Conservation (phyloP, 2,888 invertebrate species). For the Acanthosoma haemorrhoidale region DNA sequence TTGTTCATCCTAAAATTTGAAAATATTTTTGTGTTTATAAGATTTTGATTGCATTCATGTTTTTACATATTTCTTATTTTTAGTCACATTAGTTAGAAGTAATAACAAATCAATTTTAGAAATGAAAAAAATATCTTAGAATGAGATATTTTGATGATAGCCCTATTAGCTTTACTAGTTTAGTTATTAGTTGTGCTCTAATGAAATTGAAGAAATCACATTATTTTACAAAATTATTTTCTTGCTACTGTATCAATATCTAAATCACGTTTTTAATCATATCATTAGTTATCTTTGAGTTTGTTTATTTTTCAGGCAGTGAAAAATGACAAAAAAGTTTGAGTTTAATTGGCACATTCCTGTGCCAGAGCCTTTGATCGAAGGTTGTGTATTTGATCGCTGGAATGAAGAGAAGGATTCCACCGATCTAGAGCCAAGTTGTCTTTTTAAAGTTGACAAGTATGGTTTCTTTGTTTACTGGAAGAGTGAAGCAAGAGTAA, state of each 20-base stretch:
- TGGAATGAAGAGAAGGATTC: conserved; percentile 98
- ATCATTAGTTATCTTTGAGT: not conserved
- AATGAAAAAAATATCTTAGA: too few species aligned
- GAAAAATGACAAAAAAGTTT: conserved; percentile 90
- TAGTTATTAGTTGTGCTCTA: not conserved
- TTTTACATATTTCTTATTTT: too few species aligned
- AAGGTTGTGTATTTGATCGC: conserved; percentile 88
- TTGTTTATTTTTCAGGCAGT: conserved; percentile 22
- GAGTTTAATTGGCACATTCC: conserved; percentile 98
- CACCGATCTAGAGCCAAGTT: conserved; percentile 79
- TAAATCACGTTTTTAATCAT: not conserved
- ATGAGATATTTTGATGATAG: not conserved
- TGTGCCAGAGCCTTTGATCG: conserved; percentile 78
- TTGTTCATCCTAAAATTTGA: too few species aligned
- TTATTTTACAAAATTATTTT: not conserved
- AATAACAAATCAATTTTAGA: too few species aligned
- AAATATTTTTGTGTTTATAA: too few species aligned
- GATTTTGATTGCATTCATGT: too few species aligned
- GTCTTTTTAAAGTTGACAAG: conserved; percentile 90
- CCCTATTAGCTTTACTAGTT: not conserved
- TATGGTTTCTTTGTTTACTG: conserved; percentile 98
- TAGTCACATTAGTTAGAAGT: too few species aligned
- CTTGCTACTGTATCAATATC: not conserved
- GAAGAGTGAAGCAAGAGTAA: conserved; percentile 92
- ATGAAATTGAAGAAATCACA: not conserved